Percentiles rank a stretch among this genome's conserved stretches.
Conservation (phyloP, 2,888 invertebrate species). For the Epirrhoe tristata region DNA sequence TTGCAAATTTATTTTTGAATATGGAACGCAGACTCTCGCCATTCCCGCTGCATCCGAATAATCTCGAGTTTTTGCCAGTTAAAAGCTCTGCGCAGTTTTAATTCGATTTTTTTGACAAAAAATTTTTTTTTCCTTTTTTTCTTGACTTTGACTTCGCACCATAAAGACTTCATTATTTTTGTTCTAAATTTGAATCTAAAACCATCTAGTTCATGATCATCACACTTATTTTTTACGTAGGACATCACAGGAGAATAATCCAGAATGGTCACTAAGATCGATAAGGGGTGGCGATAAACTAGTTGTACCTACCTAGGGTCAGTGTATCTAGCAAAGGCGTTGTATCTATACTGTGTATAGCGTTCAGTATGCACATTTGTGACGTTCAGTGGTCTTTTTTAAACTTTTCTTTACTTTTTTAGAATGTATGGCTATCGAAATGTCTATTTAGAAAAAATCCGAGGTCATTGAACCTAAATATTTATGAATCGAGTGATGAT, state of each 20-base stretch:
- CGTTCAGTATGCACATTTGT: neutral
- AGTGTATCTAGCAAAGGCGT: conserved; percentile 10
- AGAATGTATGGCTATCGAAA: too few relatives aligned
- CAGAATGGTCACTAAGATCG: conserved; percentile 30
- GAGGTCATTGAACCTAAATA: too few relatives aligned
- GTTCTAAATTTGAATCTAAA: neutral
- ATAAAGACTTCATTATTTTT: too few relatives aligned
- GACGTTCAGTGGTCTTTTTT: neutral
- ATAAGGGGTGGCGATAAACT: conserved; percentile 29
- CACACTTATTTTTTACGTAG: conserved; percentile 11
- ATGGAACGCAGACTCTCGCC: conserved; percentile 83
- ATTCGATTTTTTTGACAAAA: conserved; percentile 6
- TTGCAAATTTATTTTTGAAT: conserved; percentile 84
- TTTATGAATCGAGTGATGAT: too few relatives aligned
- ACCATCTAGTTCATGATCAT: neutral
- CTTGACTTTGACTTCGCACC: too few relatives aligned
- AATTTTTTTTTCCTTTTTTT: neutral
- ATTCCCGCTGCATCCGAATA: conserved; percentile 73
- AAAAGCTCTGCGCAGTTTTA: conserved; percentile 24
- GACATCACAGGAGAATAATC: conserved; percentile 18
- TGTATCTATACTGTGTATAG: neutral
- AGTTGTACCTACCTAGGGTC: conserved; percentile 12
- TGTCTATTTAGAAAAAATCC: too few relatives aligned
- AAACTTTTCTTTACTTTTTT: neutral
- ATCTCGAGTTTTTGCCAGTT: conserved; percentile 69